Percentiles rank a stretch among this genome's conserved stretches.
phyloP scores from a whole-genome alignment of 2,113 vertebrate species.

The Zosterops borbonicus region DNA sequence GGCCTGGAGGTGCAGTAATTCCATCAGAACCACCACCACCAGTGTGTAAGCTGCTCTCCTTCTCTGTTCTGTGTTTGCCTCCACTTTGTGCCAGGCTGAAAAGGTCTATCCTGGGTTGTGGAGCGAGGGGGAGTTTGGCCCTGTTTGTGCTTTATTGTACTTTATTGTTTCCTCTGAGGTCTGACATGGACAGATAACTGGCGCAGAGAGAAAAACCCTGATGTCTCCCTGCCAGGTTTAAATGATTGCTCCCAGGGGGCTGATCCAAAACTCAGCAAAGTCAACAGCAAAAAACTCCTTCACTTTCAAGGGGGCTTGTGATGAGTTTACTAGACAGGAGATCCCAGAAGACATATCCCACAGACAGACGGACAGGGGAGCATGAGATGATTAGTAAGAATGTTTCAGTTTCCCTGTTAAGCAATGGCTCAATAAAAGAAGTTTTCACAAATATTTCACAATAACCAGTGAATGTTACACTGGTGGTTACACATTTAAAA shows the following conservation, averaged over 20 bases:
- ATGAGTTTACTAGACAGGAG: background rate
- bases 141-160: background rate
- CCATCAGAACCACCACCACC: background rate
- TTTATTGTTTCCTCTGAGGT: background rate
- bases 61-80: background rate
- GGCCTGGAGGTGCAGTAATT: background rate
- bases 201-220: background rate
- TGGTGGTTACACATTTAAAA: constrained; percentile 43
- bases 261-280: background rate
- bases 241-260: background rate
- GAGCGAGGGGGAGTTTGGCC: background rate
- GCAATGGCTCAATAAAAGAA: constrained; percentile 41
- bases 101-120: background rate
- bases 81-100: accelerated
- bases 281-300: background rate
- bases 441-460: constrained; percentile 50
- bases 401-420: constrained; percentile 37
- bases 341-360: background rate
- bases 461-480: constrained; percentile 27
- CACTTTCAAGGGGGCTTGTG: background rate
- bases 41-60: background rate
- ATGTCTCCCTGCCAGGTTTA: background rate
- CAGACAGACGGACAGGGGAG: background rate
- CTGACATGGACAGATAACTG: background rate
- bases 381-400: constrained; percentile 25